A percentile compares a stretch with the other conserved stretches of the same genome.
Conservation (phyloP, 2,113 vertebrate genomes). For the Panthera leo region DNA sequence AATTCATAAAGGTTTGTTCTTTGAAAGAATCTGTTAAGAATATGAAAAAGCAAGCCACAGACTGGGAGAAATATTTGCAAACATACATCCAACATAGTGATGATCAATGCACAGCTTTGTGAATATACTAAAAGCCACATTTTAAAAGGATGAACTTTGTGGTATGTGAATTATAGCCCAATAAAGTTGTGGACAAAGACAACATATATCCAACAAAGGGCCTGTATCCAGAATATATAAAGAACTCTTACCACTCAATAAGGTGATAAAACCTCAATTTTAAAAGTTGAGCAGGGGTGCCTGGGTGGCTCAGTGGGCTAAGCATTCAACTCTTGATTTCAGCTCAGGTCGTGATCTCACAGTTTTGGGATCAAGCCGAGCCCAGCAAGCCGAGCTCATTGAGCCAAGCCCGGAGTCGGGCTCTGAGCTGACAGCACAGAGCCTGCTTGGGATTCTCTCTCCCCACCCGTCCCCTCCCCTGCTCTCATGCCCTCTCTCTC, state of each 20-base stretch:
- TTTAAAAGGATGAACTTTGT: neutral
- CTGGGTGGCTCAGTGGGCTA: no score
- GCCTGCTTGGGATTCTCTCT: no score
- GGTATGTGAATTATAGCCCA: neutral
- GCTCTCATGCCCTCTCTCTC: no score
- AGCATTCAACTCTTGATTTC: no score
- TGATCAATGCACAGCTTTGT: neutral
- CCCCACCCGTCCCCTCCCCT: no score
- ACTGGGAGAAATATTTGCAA: slow-evolving; percentile 17
- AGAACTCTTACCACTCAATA: neutral
- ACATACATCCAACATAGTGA: neutral
- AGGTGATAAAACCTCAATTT: neutral
- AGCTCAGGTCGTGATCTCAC: no score
- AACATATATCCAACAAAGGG: neutral
- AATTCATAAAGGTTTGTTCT: neutral
- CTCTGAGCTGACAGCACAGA: no score
- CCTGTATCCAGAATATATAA: neutral
- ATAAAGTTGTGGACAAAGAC: neutral
- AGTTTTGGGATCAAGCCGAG: no score
- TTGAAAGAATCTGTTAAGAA: slow-evolving; percentile 36
- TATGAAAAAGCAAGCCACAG: slow-evolving; percentile 37
- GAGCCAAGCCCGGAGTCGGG: no score
- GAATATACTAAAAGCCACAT: neutral
- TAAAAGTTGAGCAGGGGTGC: neutral
- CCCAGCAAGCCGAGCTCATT: no score